Evolutionary conservation across 2,888 invertebrate species (phyloP).

Genomic region (Philhelius pedissequus): DNA sequence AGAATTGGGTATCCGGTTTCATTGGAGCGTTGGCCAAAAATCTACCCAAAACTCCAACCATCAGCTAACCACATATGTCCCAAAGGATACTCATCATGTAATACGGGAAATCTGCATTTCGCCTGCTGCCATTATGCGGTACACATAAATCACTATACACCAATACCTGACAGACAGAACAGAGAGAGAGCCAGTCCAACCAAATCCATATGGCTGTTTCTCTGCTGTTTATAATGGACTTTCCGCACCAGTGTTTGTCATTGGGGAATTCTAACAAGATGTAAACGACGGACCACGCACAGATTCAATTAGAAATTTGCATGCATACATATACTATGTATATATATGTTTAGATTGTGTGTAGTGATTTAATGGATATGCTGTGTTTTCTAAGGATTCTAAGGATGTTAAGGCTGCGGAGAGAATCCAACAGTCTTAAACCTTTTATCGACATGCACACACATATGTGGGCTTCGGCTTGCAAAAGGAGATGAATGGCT

Average conservation of each 20-base stretch:
- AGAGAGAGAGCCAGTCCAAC: not conserved
- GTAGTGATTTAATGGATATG: constrained; percentile 62
- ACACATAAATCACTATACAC: constrained; percentile 23
- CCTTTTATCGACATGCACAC: constrained; percentile 1
- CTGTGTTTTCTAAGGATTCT: constrained; percentile 47
- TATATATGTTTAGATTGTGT: not conserved
- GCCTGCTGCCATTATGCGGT: constrained; percentile 48
- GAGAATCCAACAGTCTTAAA: not conserved
- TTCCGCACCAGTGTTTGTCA: constrained; percentile 47
- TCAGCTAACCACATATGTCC: constrained; percentile 36
- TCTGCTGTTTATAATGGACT: constrained; percentile 38
- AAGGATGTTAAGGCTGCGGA: not conserved
- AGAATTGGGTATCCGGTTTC: constrained; percentile 14
- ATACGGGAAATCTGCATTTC: constrained; percentile 42
- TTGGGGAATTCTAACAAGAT: constrained; percentile 50
- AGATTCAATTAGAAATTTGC: constrained; percentile 63
- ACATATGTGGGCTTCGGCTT: not conserved
- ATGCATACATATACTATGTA: no score
- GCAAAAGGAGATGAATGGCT: constrained; percentile 35
- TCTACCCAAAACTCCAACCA: constrained; percentile 25
- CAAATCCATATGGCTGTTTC: not conserved
- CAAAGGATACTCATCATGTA: constrained; percentile 54
- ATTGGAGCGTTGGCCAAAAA: constrained; percentile 25
- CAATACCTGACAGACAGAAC: not conserved
- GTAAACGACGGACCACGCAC: constrained; percentile 56